These are phyloP conservation scores for Copsychus sechellarum DNA, from an alignment of 2,113 vertebrate species.

Conservation along the genomic window DNA sequence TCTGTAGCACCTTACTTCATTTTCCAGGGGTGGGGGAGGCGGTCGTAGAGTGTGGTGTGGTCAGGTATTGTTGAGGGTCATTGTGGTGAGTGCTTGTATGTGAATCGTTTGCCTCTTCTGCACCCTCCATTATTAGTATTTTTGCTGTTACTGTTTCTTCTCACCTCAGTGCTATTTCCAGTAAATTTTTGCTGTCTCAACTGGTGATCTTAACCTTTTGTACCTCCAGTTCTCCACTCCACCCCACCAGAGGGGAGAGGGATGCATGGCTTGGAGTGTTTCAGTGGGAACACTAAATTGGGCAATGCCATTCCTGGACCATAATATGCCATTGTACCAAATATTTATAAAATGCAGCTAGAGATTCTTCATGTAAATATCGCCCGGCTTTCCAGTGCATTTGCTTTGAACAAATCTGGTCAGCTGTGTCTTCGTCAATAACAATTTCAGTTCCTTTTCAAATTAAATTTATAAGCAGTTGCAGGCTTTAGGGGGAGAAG, in stretches of 20 bases:
- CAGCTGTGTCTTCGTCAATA: background rate
- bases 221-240: background rate
- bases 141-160: background rate
- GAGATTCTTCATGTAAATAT: background rate
- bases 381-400: background rate
- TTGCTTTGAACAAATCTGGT: background rate
- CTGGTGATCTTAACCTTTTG: background rate
- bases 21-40: accelerated
- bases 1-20: background rate
- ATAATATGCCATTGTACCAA: background rate
- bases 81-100: background rate
- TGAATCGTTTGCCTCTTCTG: background rate
- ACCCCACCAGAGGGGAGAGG: too few relatives aligned
- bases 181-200: background rate
- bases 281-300: background rate
- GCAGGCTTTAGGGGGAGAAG: background rate
- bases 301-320: background rate
- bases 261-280: background rate
- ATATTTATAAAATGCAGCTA: background rate
- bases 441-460: background rate
- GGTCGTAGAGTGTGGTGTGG: accelerated
- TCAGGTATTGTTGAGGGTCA: background rate
- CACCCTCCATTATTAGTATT: background rate
- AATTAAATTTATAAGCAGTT: background rate
- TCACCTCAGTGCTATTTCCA: background rate